Percentiles rank a stretch among this genome's conserved stretches.
These are phyloP conservation scores for Conus betulinus DNA, from an alignment of 1,140 invertebrate genomes.

Conservation along the genomic window DNA sequence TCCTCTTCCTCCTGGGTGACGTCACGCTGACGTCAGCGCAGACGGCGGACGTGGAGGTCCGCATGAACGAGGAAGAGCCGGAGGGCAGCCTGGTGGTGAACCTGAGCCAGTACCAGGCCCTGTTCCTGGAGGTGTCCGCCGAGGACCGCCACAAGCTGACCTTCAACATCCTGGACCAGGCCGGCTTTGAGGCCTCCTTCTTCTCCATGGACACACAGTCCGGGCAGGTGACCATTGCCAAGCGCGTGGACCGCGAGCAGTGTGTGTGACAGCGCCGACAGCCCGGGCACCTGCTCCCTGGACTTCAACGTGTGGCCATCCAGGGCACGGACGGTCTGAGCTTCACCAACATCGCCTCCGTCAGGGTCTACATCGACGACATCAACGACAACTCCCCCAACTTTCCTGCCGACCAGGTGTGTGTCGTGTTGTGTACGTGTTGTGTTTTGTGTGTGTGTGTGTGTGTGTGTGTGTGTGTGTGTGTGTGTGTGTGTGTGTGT, in stretches of 20 bases:
- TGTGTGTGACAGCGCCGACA: constrained; percentile 48
- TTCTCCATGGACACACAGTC: constrained; percentile 46
- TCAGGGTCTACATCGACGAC: constrained; percentile 53
- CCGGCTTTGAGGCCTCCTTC: constrained; percentile 37
- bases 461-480: no score
- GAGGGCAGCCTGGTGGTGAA: constrained; percentile 47
- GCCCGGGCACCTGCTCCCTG: constrained; percentile 41
- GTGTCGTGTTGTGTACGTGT: neutral
- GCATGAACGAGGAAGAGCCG: constrained; percentile 39
- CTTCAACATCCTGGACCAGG: constrained; percentile 49
- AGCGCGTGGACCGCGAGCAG: constrained; percentile 51
- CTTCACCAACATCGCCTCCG: constrained; percentile 54
- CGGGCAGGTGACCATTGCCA: constrained; percentile 44
- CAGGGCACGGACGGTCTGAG: constrained; percentile 30
- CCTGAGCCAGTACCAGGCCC: constrained; percentile 40
- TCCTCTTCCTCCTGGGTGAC: neutral
- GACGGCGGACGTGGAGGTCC: constrained; percentile 39
- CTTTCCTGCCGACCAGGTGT: constrained; percentile 43
- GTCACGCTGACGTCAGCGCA: neutral
- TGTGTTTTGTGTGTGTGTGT: no score
- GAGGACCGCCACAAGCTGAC: constrained; percentile 35
- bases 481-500: no score
- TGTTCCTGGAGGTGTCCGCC: constrained; percentile 39
- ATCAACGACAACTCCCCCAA: constrained; percentile 59
- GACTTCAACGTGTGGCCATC: constrained; percentile 48